These are phyloP conservation scores for Agonopterix arenella DNA, from an alignment of 2,888 invertebrate genomes.

Conservation along the genomic window DNA sequence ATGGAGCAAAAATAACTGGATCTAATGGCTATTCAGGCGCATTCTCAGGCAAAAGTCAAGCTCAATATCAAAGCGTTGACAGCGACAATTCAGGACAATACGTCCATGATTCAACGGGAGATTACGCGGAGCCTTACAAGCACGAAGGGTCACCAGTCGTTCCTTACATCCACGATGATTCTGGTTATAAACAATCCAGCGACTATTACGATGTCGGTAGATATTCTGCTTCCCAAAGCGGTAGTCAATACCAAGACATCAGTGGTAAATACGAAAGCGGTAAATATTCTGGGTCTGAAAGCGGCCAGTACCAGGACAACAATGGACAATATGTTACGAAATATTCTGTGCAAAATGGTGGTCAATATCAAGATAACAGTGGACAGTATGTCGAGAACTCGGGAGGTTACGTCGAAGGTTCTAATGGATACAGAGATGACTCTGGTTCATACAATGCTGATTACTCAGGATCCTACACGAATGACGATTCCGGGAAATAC, in stretches of 20 bases:
- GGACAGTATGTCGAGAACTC: conserved; percentile 44
- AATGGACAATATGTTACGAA: conserved; percentile 34
- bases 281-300: conserved; percentile 31
- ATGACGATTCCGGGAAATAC: conserved; percentile 45
- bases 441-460: conserved; percentile 30
- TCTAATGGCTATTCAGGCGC: background rate
- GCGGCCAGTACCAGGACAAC: conserved; percentile 24
- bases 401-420: conserved; percentile 33
- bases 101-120: conserved; percentile 65
- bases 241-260: conserved; percentile 11
- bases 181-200: conserved; percentile 40
- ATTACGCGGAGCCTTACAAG: conserved; percentile 59
- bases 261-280: conserved; percentile 16
- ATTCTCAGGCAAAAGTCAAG: conserved; percentile 5
- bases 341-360: background rate
- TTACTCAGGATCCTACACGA: conserved; percentile 36
- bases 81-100: conserved; percentile 60
- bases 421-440: conserved; percentile 19
- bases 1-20: conserved; percentile 7
- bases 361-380: conserved; percentile 23
- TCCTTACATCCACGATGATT: conserved; percentile 52
- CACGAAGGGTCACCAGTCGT: conserved; percentile 50
- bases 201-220: conserved; percentile 41
- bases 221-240: conserved; percentile 31
- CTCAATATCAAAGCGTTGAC: conserved; percentile 29